Evolutionary conservation across 2,113 vertebrate species (phyloP), one percentile per base, ranked within the genome.

Genomic region (Boulengeromyrus knoepffleri): DNA sequence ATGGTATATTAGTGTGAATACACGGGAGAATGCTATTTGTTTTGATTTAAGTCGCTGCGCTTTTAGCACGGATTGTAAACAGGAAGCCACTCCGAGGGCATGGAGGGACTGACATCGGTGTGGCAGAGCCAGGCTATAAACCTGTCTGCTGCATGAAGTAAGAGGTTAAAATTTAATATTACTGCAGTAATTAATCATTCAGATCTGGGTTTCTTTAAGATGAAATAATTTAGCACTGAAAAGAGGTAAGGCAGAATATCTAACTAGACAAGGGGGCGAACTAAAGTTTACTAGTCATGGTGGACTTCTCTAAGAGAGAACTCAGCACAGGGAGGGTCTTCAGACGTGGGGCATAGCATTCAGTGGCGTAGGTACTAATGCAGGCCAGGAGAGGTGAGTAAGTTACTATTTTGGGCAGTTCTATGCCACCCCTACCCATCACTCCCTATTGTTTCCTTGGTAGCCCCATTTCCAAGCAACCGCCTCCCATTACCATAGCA

Each of bases 381-480:
- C 24, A 91, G 89, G 91, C 88, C 89, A 19, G 47, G 36, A 49
- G 84, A 89, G 87, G 90, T 88, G 92, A 91, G 31, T 90, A 53
- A 80, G 19, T 70, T 56, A 94, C 92, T 95, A 95, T 95, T 94
- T 93, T 91, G 94, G 93, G 91, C 93, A 90, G 66, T 45, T 56
- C 84, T 5, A 24, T 49, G 21, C 45, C 62, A 5, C 52, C 66
- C 49, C 87, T 52, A n/a, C 91, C 90, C 90, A 91, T 93, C 91
- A 90, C 47, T 88, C 89, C 91, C 92, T 49, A 93, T 94, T 93
- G 94, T 94, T 93, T 93, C 92, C 92, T 90, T 87, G 74, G 85
- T 90, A 92, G 90, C 90, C 92, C 91, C 88, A 91, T 90, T 94
- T 91, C 90, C 91, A 93, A 96, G 96, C 96, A 97, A 97, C 96